phyloP scores from a whole-genome alignment of 2,888 invertebrate species.

The Zaprionus bogoriensis region DNA sequence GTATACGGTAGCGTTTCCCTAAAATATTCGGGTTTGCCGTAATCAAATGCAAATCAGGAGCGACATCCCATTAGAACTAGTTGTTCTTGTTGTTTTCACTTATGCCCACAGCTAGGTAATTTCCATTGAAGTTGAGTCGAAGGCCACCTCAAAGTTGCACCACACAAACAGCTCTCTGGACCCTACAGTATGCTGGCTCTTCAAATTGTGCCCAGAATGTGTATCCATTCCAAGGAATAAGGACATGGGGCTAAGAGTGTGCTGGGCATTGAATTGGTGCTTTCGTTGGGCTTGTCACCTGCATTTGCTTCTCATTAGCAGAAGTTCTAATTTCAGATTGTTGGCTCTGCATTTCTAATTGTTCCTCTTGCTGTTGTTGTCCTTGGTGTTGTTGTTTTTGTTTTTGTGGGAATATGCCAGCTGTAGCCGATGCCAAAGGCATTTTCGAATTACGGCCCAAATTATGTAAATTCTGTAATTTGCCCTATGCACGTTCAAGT shows the following conservation, averaged over 20 bases:
- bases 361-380: background rate
- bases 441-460: conserved; percentile 20
- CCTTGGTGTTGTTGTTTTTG: background rate
- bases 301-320: conserved; percentile 38
- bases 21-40: background rate
- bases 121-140: background rate
- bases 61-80: background rate
- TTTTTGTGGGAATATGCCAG: conserved; percentile 9
- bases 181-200: background rate
- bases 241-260: background rate
- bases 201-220: background rate
- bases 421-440: conserved; percentile 10
- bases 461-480: conserved; percentile 42
- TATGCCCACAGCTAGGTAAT: background rate
- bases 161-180: background rate
- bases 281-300: background rate
- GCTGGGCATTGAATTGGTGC: background rate
- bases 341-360: conserved; percentile 9
- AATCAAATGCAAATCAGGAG: background rate
- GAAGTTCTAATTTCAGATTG: conserved; percentile 24
- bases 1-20: background rate
- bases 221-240: too few species aligned
- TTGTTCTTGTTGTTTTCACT: background rate
- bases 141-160: background rate
- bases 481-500: conserved; percentile 20